A percentile compares a stretch with the other conserved stretches of the same genome.
Evolutionary conservation across 1,140 invertebrate species (phyloP).

Genomic region (Cheumatopsyche charites): DNA sequence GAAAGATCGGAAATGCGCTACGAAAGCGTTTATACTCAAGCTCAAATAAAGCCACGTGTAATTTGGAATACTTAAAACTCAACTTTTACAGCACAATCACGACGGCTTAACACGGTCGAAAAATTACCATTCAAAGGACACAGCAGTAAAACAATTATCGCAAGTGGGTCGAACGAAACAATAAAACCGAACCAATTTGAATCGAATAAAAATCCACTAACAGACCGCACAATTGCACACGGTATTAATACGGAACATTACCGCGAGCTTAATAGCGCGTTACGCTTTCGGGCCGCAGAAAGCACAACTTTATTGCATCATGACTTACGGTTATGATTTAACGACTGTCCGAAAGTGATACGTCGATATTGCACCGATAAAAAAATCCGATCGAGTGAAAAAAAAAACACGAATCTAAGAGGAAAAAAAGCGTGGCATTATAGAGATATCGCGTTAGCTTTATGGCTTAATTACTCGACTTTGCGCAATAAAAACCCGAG

Average conservation of each 20-base stretch:
- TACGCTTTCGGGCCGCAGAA: neutral
- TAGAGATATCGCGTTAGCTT: conserved; percentile 39
- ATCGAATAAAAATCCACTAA: neutral
- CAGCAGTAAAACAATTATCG: no score
- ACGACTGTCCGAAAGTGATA: conserved; percentile 10
- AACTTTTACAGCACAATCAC: no score
- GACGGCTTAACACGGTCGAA: no score
- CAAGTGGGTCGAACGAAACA: no score
- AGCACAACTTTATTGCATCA: neutral
- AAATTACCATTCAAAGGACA: no score
- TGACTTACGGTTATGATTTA: conserved; percentile 25
- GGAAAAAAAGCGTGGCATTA: conserved; percentile 34
- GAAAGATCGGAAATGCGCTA: no score
- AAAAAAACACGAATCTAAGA: conserved; percentile 2
- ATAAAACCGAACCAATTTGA: no score
- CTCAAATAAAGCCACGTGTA: no score
- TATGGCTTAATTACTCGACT: conserved; percentile 47
- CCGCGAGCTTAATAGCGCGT: conserved; percentile 2
- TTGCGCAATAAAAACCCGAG: conserved; percentile 34
- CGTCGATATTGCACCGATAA: conserved; percentile 8
- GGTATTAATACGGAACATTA: neutral
- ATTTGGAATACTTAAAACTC: no score
- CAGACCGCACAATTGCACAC: neutral
- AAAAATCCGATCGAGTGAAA: neutral
- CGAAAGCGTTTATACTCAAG: no score